phyloP scores from a whole-genome alignment of 2,888 invertebrate genomes.

The Aquatica leii region DNA sequence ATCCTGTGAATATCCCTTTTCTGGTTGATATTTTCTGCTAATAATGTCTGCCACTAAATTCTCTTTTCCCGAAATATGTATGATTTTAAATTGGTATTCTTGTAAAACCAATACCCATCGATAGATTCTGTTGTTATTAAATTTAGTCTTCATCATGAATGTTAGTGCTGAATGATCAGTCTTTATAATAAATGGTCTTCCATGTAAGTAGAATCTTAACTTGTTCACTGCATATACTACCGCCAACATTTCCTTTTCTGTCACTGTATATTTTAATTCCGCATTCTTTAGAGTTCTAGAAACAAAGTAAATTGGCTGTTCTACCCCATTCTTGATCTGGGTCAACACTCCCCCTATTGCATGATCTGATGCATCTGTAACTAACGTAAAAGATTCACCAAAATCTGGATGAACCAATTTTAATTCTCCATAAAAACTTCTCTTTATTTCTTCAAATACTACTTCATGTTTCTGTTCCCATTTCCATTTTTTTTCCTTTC shows the following conservation, averaged over 20 bases:
- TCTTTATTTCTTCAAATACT: neutral
- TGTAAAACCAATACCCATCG: neutral
- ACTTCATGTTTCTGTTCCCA: neutral
- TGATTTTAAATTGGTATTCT: constrained; percentile 3
- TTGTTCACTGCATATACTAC: neutral
- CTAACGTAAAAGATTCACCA: too few relatives aligned
- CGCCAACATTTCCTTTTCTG: neutral
- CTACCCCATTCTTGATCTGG: neutral
- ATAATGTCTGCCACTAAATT: too few relatives aligned
- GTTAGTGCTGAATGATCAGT: neutral
- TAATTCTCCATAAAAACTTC: neutral
- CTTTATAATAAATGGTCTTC: neutral
- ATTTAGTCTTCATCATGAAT: neutral
- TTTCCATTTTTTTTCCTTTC: neutral
- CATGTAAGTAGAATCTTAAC: neutral
- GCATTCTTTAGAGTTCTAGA: neutral
- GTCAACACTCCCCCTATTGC: too few relatives aligned
- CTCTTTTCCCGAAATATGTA: too few relatives aligned
- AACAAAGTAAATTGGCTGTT: neutral
- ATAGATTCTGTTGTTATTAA: neutral
- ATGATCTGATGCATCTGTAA: too few relatives aligned
- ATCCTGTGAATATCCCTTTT: too few relatives aligned
- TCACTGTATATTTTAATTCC: neutral
- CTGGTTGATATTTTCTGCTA: too few relatives aligned
- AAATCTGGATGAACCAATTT: too few relatives aligned